These are phyloP conservation scores for Drosophila grimshawi DNA, from an alignment of 1,140 invertebrate species.

Conservation along the genomic window DNA sequence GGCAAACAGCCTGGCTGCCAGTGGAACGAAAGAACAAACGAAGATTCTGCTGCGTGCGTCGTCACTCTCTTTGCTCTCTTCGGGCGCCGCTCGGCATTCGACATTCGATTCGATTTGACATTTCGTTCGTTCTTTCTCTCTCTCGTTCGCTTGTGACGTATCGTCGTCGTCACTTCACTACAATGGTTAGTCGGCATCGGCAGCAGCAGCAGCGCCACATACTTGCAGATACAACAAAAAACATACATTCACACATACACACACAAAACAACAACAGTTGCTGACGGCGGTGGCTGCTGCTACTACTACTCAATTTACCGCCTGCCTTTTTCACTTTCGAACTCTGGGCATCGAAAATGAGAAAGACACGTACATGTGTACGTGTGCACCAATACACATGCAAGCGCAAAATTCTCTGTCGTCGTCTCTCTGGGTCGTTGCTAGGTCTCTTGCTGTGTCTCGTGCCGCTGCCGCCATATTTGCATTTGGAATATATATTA, in stretches of 20 bases:
- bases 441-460: slow-evolving; percentile 39
- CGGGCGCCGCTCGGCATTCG: slow-evolving; percentile 21
- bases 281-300: not conserved
- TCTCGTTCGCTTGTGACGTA: slow-evolving; percentile 26
- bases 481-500: slow-evolving; percentile 74
- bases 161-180: slow-evolving; percentile 5
- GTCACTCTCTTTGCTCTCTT: not conserved
- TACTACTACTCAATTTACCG: slow-evolving; percentile 24
- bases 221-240: slow-evolving; percentile 71
- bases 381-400: slow-evolving; percentile 15
- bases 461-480: slow-evolving; percentile 76
- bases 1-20: slow-evolving; percentile 46
- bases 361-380: slow-evolving; percentile 12
- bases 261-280: slow-evolving; percentile 32
- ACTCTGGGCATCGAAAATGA: slow-evolving; percentile 44
- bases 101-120: slow-evolving; percentile 8
- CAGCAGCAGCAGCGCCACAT: slow-evolving; percentile 39
- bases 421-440: slow-evolving; percentile 25
- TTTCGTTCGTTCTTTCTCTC: not conserved
- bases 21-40: not conserved
- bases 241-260: slow-evolving; percentile 28
- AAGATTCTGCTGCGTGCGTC: slow-evolving; percentile 36
- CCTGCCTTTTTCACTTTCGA: slow-evolving; percentile 57
- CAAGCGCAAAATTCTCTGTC: slow-evolving; percentile 12
- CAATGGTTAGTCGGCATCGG: slow-evolving; percentile 1